Evolutionary conservation across 2,113 vertebrate species (phyloP).

Genomic region (Helogale parvula): DNA sequence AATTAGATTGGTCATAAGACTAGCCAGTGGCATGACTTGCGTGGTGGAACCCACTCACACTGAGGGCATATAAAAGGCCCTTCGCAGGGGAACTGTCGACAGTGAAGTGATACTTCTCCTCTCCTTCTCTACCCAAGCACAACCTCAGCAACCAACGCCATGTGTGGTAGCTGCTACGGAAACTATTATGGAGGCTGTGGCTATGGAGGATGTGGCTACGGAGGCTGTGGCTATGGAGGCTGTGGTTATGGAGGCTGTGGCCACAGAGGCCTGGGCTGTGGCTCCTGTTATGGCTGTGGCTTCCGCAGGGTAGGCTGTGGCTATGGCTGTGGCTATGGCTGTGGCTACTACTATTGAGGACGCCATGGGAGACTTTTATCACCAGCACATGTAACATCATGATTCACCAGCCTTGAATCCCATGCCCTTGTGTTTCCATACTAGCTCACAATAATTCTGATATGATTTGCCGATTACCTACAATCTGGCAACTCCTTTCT

Average conservation of each 20-base stretch:
- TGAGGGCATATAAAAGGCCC: constrained; percentile 30
- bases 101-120: not conserved
- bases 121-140: not conserved
- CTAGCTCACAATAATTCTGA: not conserved
- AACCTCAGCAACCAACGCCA: not conserved
- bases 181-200: not conserved
- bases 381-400: too few species aligned
- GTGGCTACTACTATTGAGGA: not conserved
- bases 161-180: constrained; percentile 34
- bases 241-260: not conserved
- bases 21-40: not conserved
- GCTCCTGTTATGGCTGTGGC: not conserved
- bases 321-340: not conserved
- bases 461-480: not conserved
- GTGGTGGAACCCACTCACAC: not conserved
- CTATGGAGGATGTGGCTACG: not conserved
- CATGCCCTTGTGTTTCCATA: not conserved
- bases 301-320: not conserved
- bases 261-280: not conserved
- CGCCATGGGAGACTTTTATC: accelerated
- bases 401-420: not conserved
- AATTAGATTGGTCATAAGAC: constrained; percentile 9
- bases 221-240: not conserved
- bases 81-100: not conserved
- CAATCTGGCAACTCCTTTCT: too few species aligned